Evolutionary conservation across 2,797 vertebrate genomes (phyloP).

Genomic region (Leuciscus waleckii): DNA sequence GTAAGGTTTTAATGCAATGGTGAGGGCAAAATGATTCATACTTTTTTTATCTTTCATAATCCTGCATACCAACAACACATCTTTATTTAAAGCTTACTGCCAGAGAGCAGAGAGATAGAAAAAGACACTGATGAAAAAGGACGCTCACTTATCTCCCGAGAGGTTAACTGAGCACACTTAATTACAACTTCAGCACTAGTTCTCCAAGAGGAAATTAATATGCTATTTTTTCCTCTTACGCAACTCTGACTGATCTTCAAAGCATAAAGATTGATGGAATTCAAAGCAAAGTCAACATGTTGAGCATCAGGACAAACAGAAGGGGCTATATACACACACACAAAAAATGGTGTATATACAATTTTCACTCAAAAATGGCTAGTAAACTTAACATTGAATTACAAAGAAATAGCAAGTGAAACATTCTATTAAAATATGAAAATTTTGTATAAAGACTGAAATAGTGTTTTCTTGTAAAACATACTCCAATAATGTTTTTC

Average conservation of each 20-base stretch:
- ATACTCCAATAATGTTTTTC: background rate
- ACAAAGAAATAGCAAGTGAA: background rate
- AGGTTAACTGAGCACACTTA: slow-evolving; percentile 57
- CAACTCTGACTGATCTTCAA: slow-evolving; percentile 47
- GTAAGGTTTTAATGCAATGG: background rate
- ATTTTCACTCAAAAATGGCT: too few species aligned
- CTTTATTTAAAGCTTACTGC: slow-evolving; percentile 11
- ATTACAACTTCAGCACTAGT: slow-evolving; percentile 57
- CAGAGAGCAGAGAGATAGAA: slow-evolving; percentile 21
- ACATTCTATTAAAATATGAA: background rate
- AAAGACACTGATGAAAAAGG: slow-evolving; percentile 37
- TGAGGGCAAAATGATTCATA: background rate
- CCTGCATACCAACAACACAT: slow-evolving; percentile 2
- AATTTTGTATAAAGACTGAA: background rate
- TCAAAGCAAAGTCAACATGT: slow-evolving; percentile 11
- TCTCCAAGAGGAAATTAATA: slow-evolving; percentile 57
- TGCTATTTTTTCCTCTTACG: slow-evolving; percentile 46
- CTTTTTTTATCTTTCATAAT: background rate
- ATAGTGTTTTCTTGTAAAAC: background rate
- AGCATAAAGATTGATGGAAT: slow-evolving; percentile 36
- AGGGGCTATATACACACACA: background rate
- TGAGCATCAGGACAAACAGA: slow-evolving; percentile 28
- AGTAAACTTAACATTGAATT: background rate
- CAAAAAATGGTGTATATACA: background rate
- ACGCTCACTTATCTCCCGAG: slow-evolving; percentile 41